Conservation (phyloP, 2,113 vertebrate species). For the Heliornis fulica region DNA sequence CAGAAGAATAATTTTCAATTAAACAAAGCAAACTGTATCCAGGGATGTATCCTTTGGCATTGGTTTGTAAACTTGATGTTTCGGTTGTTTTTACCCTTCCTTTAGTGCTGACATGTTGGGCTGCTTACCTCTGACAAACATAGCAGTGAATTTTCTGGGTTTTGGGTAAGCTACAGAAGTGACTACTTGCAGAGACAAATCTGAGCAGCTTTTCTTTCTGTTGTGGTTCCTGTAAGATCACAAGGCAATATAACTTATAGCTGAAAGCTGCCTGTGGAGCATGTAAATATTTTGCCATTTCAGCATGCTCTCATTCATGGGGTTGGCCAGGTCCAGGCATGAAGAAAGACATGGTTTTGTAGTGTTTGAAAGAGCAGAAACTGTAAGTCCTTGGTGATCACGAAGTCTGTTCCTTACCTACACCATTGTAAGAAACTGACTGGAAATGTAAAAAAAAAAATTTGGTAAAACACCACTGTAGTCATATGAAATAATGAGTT, state of each 20-base stretch:
- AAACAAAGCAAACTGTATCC: neutral
- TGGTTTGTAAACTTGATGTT: fast-evolving
- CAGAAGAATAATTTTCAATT: neutral
- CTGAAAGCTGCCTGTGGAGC: neutral
- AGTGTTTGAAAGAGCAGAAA: neutral
- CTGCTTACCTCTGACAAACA: neutral
- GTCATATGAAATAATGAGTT: neutral
- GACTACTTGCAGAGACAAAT: neutral
- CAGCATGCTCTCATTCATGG: neutral
- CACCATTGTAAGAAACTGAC: neutral
- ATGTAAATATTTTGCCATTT: neutral
- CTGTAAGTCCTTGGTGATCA: neutral
- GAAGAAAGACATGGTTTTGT: neutral
- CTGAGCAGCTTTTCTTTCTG: neutral
- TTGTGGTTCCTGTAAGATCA: neutral
- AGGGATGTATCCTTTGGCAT: neutral
- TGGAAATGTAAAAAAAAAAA: neutral
- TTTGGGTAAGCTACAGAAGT: neutral
- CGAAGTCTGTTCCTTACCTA: neutral
- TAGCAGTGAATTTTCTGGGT: neutral
- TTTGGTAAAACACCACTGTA: neutral
- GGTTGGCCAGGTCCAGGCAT: neutral
- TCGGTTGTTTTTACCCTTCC: neutral
- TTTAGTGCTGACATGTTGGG: neutral
- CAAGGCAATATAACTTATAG: neutral